phyloP scores from a whole-genome alignment of 2,113 vertebrate genomes.

The Phocoena phocoena region DNA sequence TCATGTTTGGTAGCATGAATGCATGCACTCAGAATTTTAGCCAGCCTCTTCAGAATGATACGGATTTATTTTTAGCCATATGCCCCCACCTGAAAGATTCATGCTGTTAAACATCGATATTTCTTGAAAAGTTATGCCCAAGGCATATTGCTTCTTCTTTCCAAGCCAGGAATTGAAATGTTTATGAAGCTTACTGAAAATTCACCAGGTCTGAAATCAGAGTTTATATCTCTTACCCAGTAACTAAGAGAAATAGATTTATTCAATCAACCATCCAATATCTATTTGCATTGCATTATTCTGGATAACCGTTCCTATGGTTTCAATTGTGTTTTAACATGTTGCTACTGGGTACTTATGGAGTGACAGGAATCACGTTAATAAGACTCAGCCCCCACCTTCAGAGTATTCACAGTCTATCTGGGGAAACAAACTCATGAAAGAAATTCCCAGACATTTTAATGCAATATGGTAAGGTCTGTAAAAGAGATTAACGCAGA shows the following conservation, averaged over 20 bases:
- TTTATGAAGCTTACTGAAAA: slow-evolving; percentile 58
- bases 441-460: background rate
- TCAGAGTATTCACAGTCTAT: background rate
- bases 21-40: slow-evolving; percentile 44
- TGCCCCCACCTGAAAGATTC: slow-evolving; percentile 57
- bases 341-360: background rate
- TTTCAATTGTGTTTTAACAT: background rate
- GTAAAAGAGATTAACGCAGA: background rate
- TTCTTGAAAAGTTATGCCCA: slow-evolving; percentile 63
- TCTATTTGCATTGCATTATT: slow-evolving; percentile 25
- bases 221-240: slow-evolving; percentile 24
- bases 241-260: slow-evolving; percentile 49
- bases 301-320: background rate
- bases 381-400: background rate
- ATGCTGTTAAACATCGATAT: slow-evolving; percentile 55
- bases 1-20: background rate
- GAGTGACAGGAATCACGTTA: background rate
- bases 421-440: background rate
- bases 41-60: slow-evolving; percentile 43
- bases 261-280: slow-evolving; percentile 11
- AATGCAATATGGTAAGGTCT: background rate
- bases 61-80: slow-evolving; percentile 72
- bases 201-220: slow-evolving; percentile 35
- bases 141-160: slow-evolving; percentile 51
- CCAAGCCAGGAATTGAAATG: slow-evolving; percentile 33